These are phyloP conservation scores for Sciurus carolinensis DNA, from an alignment of 2,797 vertebrate species.

Conservation along the genomic window DNA sequence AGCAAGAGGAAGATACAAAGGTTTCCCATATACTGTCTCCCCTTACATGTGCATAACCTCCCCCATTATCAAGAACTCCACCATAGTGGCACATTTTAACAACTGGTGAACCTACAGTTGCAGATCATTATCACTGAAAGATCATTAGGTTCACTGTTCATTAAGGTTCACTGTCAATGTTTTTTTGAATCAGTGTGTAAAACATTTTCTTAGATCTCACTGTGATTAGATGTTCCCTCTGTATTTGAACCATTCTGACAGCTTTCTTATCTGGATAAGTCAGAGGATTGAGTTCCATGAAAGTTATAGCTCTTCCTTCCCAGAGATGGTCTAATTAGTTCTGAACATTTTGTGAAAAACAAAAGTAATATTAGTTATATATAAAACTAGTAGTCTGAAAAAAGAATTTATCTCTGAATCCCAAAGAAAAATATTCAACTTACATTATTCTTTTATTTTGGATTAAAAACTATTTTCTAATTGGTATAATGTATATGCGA, in stretches of 20 bases:
- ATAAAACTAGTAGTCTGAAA: neutral
- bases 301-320: neutral
- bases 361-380: neutral
- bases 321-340: neutral
- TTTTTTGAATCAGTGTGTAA: neutral
- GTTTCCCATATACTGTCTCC: neutral
- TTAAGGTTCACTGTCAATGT: neutral
- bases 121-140: neutral
- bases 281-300: neutral
- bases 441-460: neutral
- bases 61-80: neutral
- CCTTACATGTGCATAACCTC: neutral
- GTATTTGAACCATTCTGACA: neutral
- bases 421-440: slow-evolving; percentile 35
- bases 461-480: slow-evolving; percentile 23
- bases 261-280: neutral
- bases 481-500: neutral
- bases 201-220: neutral
- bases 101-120: neutral
- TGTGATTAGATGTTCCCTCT: neutral
- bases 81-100: neutral
- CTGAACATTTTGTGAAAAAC: neutral
- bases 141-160: neutral
- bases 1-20: neutral
- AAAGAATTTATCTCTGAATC: neutral